Conservation (phyloP, 2,888 invertebrate species). For the Anthoptus insignis region DNA sequence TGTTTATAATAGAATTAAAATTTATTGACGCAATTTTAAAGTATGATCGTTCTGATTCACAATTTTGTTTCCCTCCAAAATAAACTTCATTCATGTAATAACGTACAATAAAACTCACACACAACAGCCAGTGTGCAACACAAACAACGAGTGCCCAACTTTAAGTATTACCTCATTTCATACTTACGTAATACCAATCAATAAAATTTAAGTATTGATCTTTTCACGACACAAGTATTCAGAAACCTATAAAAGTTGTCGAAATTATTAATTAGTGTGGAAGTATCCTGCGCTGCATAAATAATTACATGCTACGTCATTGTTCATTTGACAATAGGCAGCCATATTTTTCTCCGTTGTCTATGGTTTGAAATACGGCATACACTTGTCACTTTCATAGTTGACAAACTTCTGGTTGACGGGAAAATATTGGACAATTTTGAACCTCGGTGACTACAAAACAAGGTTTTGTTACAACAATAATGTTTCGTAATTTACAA, state of each 20-base stretch:
- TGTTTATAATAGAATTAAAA: no score
- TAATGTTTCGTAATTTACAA: slow-evolving; percentile 28
- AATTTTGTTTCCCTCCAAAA: no score
- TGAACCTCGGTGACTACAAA: slow-evolving; percentile 25
- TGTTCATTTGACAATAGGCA: slow-evolving; percentile 40
- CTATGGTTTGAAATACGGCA: slow-evolving; percentile 46
- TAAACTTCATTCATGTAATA: no score
- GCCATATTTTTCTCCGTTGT: slow-evolving; percentile 41
- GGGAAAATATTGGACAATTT: slow-evolving; percentile 32
- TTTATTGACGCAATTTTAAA: no score
- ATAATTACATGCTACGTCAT: slow-evolving; percentile 38
- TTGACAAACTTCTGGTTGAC: slow-evolving; percentile 36
- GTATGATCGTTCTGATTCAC: no score
- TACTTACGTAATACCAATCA: no score
- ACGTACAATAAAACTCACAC: no score
- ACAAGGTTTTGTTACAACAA: slow-evolving; percentile 29
- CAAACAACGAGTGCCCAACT: no score
- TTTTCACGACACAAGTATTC: background rate
- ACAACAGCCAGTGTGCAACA: no score
- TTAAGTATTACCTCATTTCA: no score
- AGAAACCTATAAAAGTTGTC: slow-evolving; percentile 17
- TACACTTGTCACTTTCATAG: slow-evolving; percentile 42
- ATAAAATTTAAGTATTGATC: background rate
- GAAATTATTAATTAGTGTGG: slow-evolving; percentile 21
- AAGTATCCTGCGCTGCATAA: slow-evolving; percentile 33